Base-by-base conservation (phyloP, 1,140 invertebrate species). In the Zaprionus davidi region DNA sequence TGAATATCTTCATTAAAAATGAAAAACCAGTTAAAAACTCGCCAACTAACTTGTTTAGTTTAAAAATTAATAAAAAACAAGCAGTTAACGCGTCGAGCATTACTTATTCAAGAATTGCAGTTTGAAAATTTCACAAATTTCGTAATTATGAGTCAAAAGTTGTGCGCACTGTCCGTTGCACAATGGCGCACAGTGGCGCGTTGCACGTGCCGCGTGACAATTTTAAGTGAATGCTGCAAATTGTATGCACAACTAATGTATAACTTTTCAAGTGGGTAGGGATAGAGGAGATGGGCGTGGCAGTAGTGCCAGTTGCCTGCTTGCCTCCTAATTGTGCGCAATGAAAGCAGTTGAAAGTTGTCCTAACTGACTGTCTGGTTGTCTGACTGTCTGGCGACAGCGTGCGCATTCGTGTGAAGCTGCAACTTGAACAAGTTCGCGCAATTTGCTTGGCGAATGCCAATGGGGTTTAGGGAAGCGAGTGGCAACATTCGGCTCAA, bases 381-480 rank as follows among this genome's bases (percentile, higher is more conserved):
- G 34, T 34, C 31, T 36, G 34, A 1, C n/a, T 44, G 41, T 44
- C 41, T 44, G 41, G 41, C 41, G n/a, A n/a, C 41, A 17, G 41
- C 53, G 53, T 75, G 67, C 49, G 69, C 38, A 55, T 71, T 76
- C 78, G 58, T 68, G 73, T 67, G 73, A 71, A 72, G 67, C 73
- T 73, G 78, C 84, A 83, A 84, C 74, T 83, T 69, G 74, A 88
- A 79, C 44, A 76, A 78, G 69, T 67, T 81, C 78, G 69, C 76
- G 78, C 85, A 88, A 88, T 88, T 88, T 88, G 78, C 74, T 46
- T 88, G 78, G 78, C 74, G 71, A 88, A 81, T 76, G 78, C 71
- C 36, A 1, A 38, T 38, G 36, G 36, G 36, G 69, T 82, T 80
- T 70, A 69, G 65, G 11, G 20, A 11, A 74, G 66, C 71, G 49